Base-by-base conservation (phyloP, 2,113 vertebrate genomes). In the Colinus virginianus region DNA sequence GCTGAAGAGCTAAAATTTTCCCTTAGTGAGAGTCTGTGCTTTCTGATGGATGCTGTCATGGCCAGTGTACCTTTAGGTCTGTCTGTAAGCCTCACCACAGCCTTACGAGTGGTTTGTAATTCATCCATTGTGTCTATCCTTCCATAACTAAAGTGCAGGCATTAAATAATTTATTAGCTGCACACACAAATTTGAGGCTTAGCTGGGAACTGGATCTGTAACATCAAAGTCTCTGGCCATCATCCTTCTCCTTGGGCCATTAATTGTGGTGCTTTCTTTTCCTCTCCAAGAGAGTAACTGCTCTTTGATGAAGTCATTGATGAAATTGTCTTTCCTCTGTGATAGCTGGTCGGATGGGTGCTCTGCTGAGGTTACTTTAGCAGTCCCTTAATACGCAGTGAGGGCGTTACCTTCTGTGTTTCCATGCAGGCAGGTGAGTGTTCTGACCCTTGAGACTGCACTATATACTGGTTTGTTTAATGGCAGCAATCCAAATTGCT, bases 311-410 rank as follows among this genome's bases (percentile, higher is more conserved):
- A 49, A 70, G 55, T 88, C 3, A 0, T 85, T 0, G 2, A 59
- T 90, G 63, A 83, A 86, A 55, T 92, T 12, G 42, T 61, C 53
- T 53, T 67, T 95, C 42, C 42, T 80, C 13, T 78, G 36, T 45
- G 59, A 30, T 80, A 88, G 45, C 61, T 94, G 72, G 55, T 84
- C 0, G 0, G 56, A 36, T 58, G 36, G 32, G 55, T 66, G 64
- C 42, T 84, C 79, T 91, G 79, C 59, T 67, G 38, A 77, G 63
- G 28, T 85, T 90, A 45, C 59, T 88, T 86, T 92, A 77, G 90
- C 86, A 90, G 62, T 78, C 32, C 67, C 7, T 5, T 21, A 63
- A 46, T 59, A 58, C 3, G 14, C 22, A 49, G 2, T 34, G 38
- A 75, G 18, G 16, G 72, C 66, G 13, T 62, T 43, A 40, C 42